Evolutionary conservation across 2,797 vertebrate species (phyloP).

Genomic region (Sitta carolinensis): DNA sequence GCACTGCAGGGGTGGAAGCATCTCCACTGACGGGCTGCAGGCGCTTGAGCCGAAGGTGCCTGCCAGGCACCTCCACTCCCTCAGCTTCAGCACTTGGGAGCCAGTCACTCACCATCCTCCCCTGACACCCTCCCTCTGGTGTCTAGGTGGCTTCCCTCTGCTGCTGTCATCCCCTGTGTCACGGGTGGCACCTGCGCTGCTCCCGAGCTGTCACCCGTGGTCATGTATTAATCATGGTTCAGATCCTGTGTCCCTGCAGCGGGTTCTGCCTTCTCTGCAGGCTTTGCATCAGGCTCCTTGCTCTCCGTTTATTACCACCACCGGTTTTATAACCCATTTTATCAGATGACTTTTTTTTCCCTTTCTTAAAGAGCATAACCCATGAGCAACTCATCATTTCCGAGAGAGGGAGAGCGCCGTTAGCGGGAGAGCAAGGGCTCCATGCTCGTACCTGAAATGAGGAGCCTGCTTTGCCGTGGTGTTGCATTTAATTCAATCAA

Average conservation of each 20-base stretch:
- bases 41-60: rapidly evolving
- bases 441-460: constrained; percentile 2
- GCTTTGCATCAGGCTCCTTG: constrained; percentile 17
- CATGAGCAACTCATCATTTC: constrained; percentile 63
- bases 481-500: constrained; percentile 63
- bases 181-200: rapidly evolving
- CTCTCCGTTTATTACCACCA: constrained; percentile 46
- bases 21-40: not conserved
- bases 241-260: not conserved
- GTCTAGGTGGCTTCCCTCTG: not conserved
- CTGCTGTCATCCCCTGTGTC: rapidly evolving
- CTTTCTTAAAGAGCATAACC: constrained; percentile 51
- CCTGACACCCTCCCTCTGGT: not conserved
- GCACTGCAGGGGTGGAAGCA: rapidly evolving
- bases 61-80: not conserved
- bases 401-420: constrained; percentile 34
- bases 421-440: constrained; percentile 33
- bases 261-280: not conserved
- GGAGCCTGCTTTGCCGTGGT: constrained; percentile 25
- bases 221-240: not conserved
- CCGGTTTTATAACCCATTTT: constrained; percentile 63
- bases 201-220: not conserved
- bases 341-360: constrained; percentile 35
- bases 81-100: not conserved
- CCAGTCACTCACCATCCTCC: not conserved